Percentiles rank a stretch among this genome's conserved stretches.
These are phyloP conservation scores for Xiphophorus birchmanni DNA, from an alignment of 2,797 vertebrate species.

Conservation along the genomic window DNA sequence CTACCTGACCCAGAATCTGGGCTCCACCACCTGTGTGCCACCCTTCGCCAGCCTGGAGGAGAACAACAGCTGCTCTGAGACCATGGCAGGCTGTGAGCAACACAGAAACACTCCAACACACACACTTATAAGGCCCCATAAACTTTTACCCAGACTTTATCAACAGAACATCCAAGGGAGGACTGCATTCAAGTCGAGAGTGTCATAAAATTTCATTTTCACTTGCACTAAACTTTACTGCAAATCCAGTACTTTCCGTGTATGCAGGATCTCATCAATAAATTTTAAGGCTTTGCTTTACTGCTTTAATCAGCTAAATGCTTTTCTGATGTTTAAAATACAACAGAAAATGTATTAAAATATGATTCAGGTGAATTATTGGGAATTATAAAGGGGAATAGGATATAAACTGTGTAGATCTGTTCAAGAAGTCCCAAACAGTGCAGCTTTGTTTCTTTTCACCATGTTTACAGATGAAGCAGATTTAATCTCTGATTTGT, in stretches of 20 bases:
- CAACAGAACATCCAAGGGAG: constrained; percentile 78
- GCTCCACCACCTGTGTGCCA: constrained; percentile 76
- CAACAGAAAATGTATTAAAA: background rate
- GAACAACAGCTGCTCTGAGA: constrained; percentile 78
- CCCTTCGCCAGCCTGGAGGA: constrained; percentile 86
- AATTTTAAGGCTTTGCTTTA: background rate
- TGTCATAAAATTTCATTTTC: constrained; percentile 66
- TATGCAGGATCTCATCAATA: background rate
- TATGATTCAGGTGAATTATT: background rate
- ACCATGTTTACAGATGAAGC: constrained; percentile 6
- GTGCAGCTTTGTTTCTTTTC: constrained; percentile 28
- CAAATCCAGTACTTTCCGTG: constrained; percentile 14
- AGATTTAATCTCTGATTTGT: constrained; percentile 31
- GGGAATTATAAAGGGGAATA: background rate
- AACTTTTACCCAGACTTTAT: constrained; percentile 78
- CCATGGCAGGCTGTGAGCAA: constrained; percentile 86
- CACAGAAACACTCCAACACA: constrained; percentile 22
- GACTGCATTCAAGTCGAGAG: constrained; percentile 60
- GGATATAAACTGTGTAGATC: background rate
- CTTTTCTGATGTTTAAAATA: background rate
- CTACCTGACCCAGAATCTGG: constrained; percentile 88
- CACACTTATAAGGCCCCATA: constrained; percentile 67
- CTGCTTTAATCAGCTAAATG: background rate
- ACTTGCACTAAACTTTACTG: constrained; percentile 32
- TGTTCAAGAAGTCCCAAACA: background rate